Evolutionary conservation across 2,888 invertebrate genomes (phyloP).

Genomic region (Philonicus albiceps): DNA sequence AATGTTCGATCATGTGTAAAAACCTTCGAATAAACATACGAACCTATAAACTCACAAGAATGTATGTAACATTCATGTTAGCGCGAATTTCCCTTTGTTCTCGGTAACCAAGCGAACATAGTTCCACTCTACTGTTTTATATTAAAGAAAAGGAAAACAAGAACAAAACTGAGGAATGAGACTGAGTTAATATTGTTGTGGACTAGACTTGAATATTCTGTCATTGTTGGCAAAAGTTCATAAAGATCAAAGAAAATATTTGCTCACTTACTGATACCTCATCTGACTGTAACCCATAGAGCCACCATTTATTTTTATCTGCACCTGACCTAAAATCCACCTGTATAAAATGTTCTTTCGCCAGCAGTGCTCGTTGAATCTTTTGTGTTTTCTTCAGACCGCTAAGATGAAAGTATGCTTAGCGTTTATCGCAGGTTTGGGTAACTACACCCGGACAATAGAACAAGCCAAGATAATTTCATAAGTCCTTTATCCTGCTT

Average conservation of each 20-base stretch:
- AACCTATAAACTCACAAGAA: no score
- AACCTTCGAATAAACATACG: no score
- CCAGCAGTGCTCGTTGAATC: background rate
- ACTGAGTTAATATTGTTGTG: background rate
- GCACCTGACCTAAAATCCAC: background rate
- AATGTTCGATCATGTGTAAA: no score
- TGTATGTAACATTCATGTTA: background rate
- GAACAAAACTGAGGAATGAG: background rate
- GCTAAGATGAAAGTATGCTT: background rate
- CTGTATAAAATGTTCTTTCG: background rate
- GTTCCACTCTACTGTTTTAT: background rate
- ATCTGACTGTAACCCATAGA: background rate
- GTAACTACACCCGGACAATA: background rate
- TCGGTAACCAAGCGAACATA: background rate
- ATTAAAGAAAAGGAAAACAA: background rate
- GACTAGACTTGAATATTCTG: background rate
- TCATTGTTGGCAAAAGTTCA: background rate
- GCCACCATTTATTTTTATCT: background rate
- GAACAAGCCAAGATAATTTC: background rate
- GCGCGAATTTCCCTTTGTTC: background rate
- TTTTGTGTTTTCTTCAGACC: background rate
- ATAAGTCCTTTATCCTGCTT: background rate
- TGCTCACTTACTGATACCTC: background rate
- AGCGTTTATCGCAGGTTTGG: background rate
- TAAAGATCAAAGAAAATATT: background rate